Evolutionary conservation across 2,797 vertebrate genomes (phyloP).

Genomic region (Paedocypris micromegethes): DNA sequence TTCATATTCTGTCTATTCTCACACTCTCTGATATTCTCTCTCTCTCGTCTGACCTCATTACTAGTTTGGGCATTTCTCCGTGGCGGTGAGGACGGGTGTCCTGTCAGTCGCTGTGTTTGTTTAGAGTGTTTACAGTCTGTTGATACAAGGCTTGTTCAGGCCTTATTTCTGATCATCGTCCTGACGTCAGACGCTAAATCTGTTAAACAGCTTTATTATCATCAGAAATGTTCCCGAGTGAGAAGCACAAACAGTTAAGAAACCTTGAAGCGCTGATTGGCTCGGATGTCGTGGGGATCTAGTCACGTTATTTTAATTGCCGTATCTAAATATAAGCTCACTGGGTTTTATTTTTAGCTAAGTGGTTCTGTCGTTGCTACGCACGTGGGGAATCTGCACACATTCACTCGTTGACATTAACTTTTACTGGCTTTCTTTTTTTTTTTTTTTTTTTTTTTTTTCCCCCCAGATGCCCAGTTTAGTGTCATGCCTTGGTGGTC

Average conservation of each 20-base stretch:
- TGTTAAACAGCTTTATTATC: background rate
- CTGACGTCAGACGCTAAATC: constrained; percentile 5
- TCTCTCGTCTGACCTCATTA: too few species aligned
- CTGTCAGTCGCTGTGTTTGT: constrained; percentile 10
- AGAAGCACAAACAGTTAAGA: too few species aligned
- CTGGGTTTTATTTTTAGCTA: constrained; percentile 24
- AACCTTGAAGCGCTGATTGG: too few species aligned
- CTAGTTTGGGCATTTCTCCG: background rate
- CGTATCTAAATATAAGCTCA: constrained; percentile 14
- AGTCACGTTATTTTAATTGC: constrained; percentile 36
- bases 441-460: constrained; percentile 16
- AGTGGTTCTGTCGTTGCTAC: constrained; percentile 27
- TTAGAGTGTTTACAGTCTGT: constrained; percentile 14
- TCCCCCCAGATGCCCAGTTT: constrained; percentile 67
- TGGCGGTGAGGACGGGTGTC: background rate
- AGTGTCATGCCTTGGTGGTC: constrained; percentile 65
- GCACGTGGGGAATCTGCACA: constrained; percentile 30
- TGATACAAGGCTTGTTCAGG: constrained; percentile 11
- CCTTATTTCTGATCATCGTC: background rate
- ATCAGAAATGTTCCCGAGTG: too few species aligned
- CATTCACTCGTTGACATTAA: background rate
- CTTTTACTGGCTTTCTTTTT: too few species aligned
- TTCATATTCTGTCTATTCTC: too few species aligned
- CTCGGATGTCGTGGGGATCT: constrained; percentile 19
- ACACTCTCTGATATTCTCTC: too few species aligned